Evolutionary conservation across 1,140 invertebrate genomes (phyloP), one percentile per base, ranked within the genome.

Genomic region (Paralvinella palmiformis): DNA sequence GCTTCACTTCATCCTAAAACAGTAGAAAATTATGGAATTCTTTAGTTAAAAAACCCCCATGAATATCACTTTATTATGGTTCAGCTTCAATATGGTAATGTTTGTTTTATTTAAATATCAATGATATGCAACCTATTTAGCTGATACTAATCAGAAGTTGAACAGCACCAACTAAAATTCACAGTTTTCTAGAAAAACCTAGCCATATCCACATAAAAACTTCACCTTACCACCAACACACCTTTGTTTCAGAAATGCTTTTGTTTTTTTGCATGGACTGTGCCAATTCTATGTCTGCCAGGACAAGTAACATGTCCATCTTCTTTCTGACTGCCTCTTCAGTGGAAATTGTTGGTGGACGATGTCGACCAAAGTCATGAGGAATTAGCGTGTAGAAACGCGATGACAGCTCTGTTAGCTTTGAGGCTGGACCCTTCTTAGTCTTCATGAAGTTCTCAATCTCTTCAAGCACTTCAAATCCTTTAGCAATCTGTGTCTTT

Each of bases 341-440:
- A 31, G 63, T 69, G 24, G 69, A 56, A 29, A 84, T 78, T 6
- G 73, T 62, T 6, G 77, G 79, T 5, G 82, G 83, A 13, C 73
- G 48, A 22, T 45, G 70, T 22, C 82, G 71, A 17, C 82, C 82
- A 73, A 83, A 83, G 66, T 77, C 72, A 65, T 84, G 83, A 13
- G 83, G 83, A 58, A 83, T 80, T 6, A 80, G 63, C 0, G 82
- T 84, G 72, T 81, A 84, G 65, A 84, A 84, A 60, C 71, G 71
- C 15, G 75, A 80, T 3, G 79, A 75, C 7, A 83, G 64, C 3
- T 71, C 67, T 35, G 62, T 67, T 17, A 80, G 52, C n/a, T 61
- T 59, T 24, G 20, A 17, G 17, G 44, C 61, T 44, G 62, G 62
- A 27, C 48, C 66, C 33, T 73, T 73, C 3, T 50, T 75, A 6